phyloP scores from a whole-genome alignment of 2,888 invertebrate species.

The Rotaria socialis region DNA sequence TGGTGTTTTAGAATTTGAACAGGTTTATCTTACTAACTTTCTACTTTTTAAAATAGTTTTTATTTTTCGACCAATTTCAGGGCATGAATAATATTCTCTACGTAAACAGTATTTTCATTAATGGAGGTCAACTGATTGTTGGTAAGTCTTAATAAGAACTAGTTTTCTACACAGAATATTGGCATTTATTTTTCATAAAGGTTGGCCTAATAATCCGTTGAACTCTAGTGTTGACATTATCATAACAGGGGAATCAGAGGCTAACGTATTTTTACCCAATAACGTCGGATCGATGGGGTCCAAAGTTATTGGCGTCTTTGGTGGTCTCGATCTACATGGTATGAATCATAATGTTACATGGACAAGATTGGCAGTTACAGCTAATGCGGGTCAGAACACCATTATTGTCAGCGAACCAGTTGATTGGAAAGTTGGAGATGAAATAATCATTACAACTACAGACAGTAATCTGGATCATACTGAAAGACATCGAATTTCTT shows the following conservation, averaged over 20 bases:
- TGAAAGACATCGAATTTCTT: slow-evolving; percentile 50
- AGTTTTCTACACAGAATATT: too few relatives aligned
- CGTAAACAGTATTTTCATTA: slow-evolving; percentile 50
- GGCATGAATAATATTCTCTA: slow-evolving; percentile 48
- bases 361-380: slow-evolving; percentile 50
- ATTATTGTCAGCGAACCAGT: slow-evolving; percentile 50
- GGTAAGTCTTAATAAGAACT: slow-evolving; percentile 42
- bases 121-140: slow-evolving; percentile 52
- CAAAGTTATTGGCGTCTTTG: slow-evolving; percentile 50
- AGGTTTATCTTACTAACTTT: slow-evolving; percentile 34
- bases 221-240: slow-evolving; percentile 47
- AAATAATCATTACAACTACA: slow-evolving; percentile 52
- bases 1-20: slow-evolving; percentile 52
- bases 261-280: too few relatives aligned
- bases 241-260: too few relatives aligned
- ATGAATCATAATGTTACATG: slow-evolving; percentile 49
- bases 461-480: slow-evolving; percentile 50
- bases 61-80: background rate
- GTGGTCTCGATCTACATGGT: slow-evolving; percentile 53
- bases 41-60: too few relatives aligned
- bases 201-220: slow-evolving; percentile 52
- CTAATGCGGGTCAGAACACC: slow-evolving; percentile 48
- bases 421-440: slow-evolving; percentile 51
- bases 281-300: slow-evolving; percentile 48
- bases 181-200: too few relatives aligned